Conservation (phyloP, 2,888 invertebrate species). For the Cloeon dipterum region DNA sequence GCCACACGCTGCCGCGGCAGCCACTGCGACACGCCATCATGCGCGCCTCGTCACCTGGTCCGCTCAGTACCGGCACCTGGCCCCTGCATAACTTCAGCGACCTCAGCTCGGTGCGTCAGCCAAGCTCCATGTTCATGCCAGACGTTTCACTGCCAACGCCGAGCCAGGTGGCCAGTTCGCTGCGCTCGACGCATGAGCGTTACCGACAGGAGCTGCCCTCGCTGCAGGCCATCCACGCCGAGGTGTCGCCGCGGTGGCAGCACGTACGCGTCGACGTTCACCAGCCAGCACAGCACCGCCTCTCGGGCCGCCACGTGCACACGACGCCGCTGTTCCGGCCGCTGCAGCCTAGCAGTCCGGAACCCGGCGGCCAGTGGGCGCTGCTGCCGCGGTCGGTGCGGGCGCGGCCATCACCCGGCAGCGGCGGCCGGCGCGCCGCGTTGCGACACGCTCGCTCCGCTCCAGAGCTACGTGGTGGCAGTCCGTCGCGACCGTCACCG, state of each 20-base stretch:
- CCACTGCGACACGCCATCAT: conserved; percentile 14
- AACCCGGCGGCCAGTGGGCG: not conserved
- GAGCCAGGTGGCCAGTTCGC: conserved; percentile 24
- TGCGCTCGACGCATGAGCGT: conserved; percentile 37
- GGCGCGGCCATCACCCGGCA: conserved; percentile 6
- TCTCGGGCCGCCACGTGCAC: conserved; percentile 11
- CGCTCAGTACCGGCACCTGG: conserved; percentile 29
- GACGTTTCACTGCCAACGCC: conserved; percentile 51
- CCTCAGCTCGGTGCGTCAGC: conserved; percentile 63
- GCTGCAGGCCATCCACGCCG: conserved; percentile 44
- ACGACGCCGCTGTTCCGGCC: not conserved
- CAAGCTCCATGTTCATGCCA: conserved; percentile 35
- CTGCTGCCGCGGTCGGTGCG: conserved; percentile 3
- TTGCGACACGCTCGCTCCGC: conserved; percentile 39
- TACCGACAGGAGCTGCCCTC: conserved; percentile 52
- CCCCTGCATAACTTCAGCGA: conserved; percentile 55
- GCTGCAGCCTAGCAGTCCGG: not conserved
- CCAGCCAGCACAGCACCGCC: conserved; percentile 10
- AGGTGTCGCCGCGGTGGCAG: conserved; percentile 21
- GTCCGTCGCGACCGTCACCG: conserved; percentile 22
- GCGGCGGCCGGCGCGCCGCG: conserved; percentile 5
- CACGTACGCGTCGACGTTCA: conserved; percentile 20
- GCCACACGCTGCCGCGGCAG: conserved; percentile 17
- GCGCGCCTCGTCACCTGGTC: conserved; percentile 39
- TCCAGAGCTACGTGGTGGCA: conserved; percentile 2